Evolutionary conservation across 2,888 invertebrate genomes (phyloP).

Genomic region (Pharmacophagus antenor): DNA sequence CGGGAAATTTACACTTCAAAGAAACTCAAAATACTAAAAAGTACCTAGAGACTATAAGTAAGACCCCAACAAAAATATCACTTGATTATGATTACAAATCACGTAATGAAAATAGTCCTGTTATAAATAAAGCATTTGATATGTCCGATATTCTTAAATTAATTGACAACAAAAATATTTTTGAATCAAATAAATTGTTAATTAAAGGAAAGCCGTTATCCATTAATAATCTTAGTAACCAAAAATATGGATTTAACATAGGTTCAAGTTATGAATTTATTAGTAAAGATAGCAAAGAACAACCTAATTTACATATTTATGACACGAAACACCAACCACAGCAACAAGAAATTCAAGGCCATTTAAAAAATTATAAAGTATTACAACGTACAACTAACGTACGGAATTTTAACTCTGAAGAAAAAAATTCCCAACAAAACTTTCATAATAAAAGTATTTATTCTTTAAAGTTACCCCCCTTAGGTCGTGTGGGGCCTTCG

Average conservation of each 20-base stretch:
- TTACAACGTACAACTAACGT: slow-evolving; percentile 64
- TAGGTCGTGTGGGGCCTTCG: slow-evolving; percentile 72
- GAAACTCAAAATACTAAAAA: slow-evolving; percentile 35
- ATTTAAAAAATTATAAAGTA: slow-evolving; percentile 72
- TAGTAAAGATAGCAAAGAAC: slow-evolving; percentile 38
- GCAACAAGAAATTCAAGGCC: slow-evolving; percentile 59
- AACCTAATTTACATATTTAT: slow-evolving; percentile 35
- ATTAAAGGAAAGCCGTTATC: slow-evolving; percentile 45
- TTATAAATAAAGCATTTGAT: slow-evolving; percentile 56
- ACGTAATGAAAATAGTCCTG: slow-evolving; percentile 49
- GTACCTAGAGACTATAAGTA: slow-evolving; percentile 20
- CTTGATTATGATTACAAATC: slow-evolving; percentile 47
- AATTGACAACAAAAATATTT: slow-evolving; percentile 61
- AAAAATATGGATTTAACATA: slow-evolving; percentile 38
- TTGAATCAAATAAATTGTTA: slow-evolving; percentile 64
- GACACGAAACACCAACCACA: slow-evolving; percentile 46
- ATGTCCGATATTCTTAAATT: slow-evolving; percentile 62
- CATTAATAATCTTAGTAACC: slow-evolving; percentile 43
- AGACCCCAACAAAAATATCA: slow-evolving; percentile 47
- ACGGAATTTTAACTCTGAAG: slow-evolving; percentile 44
- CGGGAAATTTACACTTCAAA: slow-evolving; percentile 36
- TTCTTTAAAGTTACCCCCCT: slow-evolving; percentile 57
- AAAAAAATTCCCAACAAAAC: slow-evolving; percentile 48
- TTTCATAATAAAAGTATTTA: slow-evolving; percentile 50
- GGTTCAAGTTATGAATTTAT: slow-evolving; percentile 44